phyloP scores from a whole-genome alignment of 2,113 vertebrate species.

The Aegypius monachus region DNA sequence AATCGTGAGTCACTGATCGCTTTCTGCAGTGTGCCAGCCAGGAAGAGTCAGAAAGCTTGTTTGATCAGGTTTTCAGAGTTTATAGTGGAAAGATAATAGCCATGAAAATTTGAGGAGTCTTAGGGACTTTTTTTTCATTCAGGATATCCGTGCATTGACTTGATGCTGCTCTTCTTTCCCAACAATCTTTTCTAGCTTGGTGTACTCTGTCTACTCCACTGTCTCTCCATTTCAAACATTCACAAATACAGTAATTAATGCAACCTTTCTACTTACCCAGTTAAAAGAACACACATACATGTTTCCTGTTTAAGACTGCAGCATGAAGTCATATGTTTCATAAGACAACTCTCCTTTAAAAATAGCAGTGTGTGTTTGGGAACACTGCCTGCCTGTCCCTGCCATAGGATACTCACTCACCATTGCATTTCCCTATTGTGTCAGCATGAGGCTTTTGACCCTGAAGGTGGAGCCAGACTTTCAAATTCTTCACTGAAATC shows the following conservation, averaged over 20 bases:
- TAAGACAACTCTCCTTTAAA: constrained; percentile 7
- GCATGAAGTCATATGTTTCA: neutral
- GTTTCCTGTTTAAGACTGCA: neutral
- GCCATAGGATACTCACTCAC: neutral
- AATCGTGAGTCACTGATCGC: neutral
- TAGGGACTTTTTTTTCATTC: neutral
- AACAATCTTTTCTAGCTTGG: neutral
- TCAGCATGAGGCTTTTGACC: neutral
- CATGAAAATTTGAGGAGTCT: neutral
- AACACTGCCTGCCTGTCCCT: neutral
- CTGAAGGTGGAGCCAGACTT: constrained; percentile 15
- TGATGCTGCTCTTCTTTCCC: neutral
- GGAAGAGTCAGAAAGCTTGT: neutral
- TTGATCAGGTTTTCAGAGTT: neutral
- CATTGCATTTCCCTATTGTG: constrained; percentile 17
- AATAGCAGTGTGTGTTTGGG: neutral
- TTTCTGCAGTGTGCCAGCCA: neutral
- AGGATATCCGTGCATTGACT: neutral
- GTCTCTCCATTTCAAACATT: neutral
- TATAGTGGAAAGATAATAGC: neutral
- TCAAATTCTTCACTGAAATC: constrained; percentile 24
- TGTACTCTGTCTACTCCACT: neutral
- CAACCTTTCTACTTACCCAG: neutral
- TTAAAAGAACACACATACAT: neutral
- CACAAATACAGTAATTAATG: neutral